These are phyloP conservation scores for Leptinotarsa texana DNA, from an alignment of 1,140 invertebrate species.

Conservation along the genomic window DNA sequence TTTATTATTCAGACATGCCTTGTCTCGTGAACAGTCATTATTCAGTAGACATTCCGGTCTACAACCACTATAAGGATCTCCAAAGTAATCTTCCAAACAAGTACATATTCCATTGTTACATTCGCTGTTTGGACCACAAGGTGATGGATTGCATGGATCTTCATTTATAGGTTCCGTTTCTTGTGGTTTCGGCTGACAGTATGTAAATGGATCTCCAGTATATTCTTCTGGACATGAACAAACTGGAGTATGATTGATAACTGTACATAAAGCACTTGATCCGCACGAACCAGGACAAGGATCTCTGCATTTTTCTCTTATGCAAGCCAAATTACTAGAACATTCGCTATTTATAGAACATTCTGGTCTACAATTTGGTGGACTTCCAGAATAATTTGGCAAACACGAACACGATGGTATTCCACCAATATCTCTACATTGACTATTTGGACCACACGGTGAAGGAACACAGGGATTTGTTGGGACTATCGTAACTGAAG, in stretches of 20 bases:
- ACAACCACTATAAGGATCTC: constrained; percentile 69
- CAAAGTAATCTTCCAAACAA: constrained; percentile 66
- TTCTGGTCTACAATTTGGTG: constrained; percentile 75
- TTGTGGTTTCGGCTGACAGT: constrained; percentile 64
- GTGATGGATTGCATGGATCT: constrained; percentile 64
- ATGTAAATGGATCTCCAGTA: constrained; percentile 74
- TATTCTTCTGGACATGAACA: constrained; percentile 72
- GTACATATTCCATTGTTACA: constrained; percentile 65
- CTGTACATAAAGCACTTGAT: constrained; percentile 67
- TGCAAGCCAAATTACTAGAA: constrained; percentile 67
- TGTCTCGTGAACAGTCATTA: constrained; percentile 68
- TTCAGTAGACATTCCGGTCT: constrained; percentile 71
- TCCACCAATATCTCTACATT: constrained; percentile 70
- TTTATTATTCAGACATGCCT: constrained; percentile 66
- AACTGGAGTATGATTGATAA: constrained; percentile 70
- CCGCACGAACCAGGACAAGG: constrained; percentile 77
- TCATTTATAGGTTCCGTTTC: constrained; percentile 48
- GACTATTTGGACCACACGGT: constrained; percentile 80
- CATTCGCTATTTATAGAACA: constrained; percentile 74
- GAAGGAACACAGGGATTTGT: constrained; percentile 74
- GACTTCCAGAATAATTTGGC: constrained; percentile 68
- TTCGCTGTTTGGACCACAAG: constrained; percentile 71
- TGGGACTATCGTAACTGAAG: constrained; percentile 54
- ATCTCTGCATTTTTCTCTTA: constrained; percentile 69
- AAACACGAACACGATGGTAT: constrained; percentile 70